Conservation (phyloP, 2,888 invertebrate genomes). For the Mesochorus sp. region DNA sequence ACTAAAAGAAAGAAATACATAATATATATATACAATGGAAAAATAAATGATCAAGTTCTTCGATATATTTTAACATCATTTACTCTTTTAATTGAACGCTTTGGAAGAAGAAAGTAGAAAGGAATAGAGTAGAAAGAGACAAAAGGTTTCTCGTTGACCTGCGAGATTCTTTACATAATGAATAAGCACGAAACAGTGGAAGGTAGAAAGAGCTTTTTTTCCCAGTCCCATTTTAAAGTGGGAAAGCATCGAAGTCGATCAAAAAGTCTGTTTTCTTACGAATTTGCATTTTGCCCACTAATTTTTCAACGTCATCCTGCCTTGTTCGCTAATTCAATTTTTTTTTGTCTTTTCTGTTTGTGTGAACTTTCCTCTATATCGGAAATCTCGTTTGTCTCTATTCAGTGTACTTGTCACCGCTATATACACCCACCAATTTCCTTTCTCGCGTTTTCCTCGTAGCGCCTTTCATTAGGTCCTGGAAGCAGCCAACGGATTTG, state of each 20-base stretch:
- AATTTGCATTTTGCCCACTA: slow-evolving; percentile 20
- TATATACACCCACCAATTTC: not conserved
- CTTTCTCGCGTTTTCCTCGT: not conserved
- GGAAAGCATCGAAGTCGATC: slow-evolving; percentile 10
- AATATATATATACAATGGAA: not conserved
- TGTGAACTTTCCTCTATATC: not conserved
- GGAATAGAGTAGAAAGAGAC: slow-evolving; percentile 6
- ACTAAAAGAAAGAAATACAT: not conserved
- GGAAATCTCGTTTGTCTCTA: not conserved
- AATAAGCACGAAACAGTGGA: not conserved
- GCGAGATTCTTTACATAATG: slow-evolving; percentile 7
- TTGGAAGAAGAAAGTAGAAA: not conserved
- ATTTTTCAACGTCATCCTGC: slow-evolving; percentile 30
- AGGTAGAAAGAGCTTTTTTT: slow-evolving; percentile 19
- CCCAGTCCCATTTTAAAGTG: not conserved
- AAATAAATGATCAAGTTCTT: slow-evolving; percentile 1
- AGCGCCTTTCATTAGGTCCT: not conserved
- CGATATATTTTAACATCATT: slow-evolving; percentile 34
- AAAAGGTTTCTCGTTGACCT: slow-evolving; percentile 17
- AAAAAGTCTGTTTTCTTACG: slow-evolving; percentile 27
- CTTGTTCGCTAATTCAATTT: slow-evolving; percentile 2
- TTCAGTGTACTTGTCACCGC: not conserved
- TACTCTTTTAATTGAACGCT: slow-evolving; percentile 45
- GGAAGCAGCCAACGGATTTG: not conserved
- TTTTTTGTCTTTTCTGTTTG: not conserved